A percentile compares a stretch with the other conserved stretches of the same genome.
These are phyloP conservation scores for Ophioninae sp. DNA, from an alignment of 2,888 invertebrate species.

Conservation along the genomic window DNA sequence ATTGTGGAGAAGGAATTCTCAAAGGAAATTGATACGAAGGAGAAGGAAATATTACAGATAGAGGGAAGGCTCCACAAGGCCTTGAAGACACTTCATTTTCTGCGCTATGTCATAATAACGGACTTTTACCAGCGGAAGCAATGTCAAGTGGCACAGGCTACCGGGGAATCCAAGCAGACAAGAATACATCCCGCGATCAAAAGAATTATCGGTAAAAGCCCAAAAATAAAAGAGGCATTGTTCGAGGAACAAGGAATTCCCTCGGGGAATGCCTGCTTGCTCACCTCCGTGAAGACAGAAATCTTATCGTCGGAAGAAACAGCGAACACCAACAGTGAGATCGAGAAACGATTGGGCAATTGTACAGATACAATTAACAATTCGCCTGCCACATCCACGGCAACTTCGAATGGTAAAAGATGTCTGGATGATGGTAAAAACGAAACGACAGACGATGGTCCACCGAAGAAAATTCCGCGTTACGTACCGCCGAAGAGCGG, in stretches of 20 bases:
- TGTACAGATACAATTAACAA: constrained; percentile 13
- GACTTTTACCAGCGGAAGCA: constrained; percentile 85
- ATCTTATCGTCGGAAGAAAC: constrained; percentile 5
- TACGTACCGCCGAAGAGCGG: constrained; percentile 77
- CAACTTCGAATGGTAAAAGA: constrained; percentile 37
- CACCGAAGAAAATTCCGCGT: constrained; percentile 76
- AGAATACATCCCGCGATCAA: constrained; percentile 90
- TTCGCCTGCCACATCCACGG: neutral
- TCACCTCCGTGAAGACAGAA: constrained; percentile 9
- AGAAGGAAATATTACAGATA: constrained; percentile 87
- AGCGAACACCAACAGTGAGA: constrained; percentile 8
- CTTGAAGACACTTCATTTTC: constrained; percentile 83
- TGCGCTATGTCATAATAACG: constrained; percentile 84
- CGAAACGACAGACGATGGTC: constrained; percentile 52
- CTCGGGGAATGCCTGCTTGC: neutral
- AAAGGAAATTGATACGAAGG: constrained; percentile 86
- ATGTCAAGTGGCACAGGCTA: constrained; percentile 79
- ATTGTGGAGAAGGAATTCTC: constrained; percentile 89
- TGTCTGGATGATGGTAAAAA: neutral
- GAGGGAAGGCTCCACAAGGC: constrained; percentile 85
- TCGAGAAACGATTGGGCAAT: constrained; percentile 55
- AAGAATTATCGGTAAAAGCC: constrained; percentile 85
- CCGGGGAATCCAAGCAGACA: constrained; percentile 80
- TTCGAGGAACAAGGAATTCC: constrained; percentile 14
- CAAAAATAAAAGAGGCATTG: constrained; percentile 15